phyloP scores from a whole-genome alignment of 1,140 invertebrate genomes.

The Bombus cullumanus region DNA sequence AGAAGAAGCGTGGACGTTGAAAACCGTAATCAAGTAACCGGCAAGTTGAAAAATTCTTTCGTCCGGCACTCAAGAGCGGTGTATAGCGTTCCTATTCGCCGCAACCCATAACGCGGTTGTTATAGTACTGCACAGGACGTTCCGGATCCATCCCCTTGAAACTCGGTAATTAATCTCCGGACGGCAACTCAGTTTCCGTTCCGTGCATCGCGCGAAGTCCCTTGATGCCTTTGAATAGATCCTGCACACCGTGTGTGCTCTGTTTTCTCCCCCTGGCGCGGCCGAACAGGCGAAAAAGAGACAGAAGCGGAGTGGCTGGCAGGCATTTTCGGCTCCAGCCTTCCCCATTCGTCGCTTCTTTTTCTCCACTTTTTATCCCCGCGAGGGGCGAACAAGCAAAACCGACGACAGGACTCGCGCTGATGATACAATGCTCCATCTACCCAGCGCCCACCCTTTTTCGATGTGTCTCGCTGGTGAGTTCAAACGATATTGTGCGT shows the following conservation, averaged over 20 bases:
- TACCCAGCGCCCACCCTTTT: background rate
- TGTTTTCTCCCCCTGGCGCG: background rate
- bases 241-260: background rate
- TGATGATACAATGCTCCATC: constrained; percentile 16
- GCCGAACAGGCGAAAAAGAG: background rate
- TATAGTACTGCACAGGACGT: constrained; percentile 37
- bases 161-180: constrained; percentile 68
- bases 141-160: constrained; percentile 55
- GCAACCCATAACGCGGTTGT: constrained; percentile 52
- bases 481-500: constrained; percentile 1
- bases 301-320: background rate
- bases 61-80: background rate
- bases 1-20: background rate
- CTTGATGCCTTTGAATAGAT: constrained; percentile 43
- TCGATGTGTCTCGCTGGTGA: background rate
- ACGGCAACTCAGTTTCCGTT: constrained; percentile 56
- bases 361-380: background rate
- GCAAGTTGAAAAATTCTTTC: constrained; percentile 14
- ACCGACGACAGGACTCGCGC: constrained; percentile 3
- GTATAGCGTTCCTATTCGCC: constrained; percentile 21
- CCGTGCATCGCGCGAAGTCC: constrained; percentile 22
- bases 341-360: background rate
- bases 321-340: constrained; percentile 16
- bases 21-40: constrained; percentile 9
- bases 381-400: background rate